Evolutionary conservation across 2,113 vertebrate genomes (phyloP), one percentile per base, ranked within the genome.

Genomic region (Trinectes maculatus): DNA sequence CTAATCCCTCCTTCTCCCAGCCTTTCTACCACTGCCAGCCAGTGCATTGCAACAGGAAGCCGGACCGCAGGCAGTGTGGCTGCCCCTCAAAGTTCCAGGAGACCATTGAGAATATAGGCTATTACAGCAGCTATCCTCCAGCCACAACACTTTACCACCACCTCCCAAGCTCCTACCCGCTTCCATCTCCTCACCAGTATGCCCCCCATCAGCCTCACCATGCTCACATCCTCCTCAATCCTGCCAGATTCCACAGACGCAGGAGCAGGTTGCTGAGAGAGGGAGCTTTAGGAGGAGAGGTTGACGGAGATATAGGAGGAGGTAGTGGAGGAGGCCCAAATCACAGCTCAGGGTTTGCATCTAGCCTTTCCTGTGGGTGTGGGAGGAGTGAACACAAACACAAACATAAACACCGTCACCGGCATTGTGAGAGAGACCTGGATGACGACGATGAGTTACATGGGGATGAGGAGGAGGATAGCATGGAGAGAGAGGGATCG

Each of bases 241-340:
- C 98, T 0, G 93, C 95, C 64, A 95, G 98, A 69, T 98, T 97
- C 34, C 96, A 97, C 85, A 95, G 97, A 90, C 95, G 96, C 78
- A 96, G 97, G 76, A 94, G 95, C 89, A 94, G 97, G 83, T 85
- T 96, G 13, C 78, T 96, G 19, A 93, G 95, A 58, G 96, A 95
- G 77, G 96, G 96, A 59, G 94, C 94, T 54, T 92, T 95, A 89
- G 86, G 93, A 76, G 94, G 0, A 92, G 88, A 86, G 9, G 71
- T 74, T 0, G 84, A 88, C 9, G 79, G 80, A 16, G 82, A 80
- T 12, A 15, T 79, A 4, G 84, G 51, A 92, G n/a, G 89, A 93
- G 53, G 94, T 84, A 49, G 70, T 11, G 21, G 93, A 93, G 94
- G 91, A 91, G 85, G 92, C 90, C 5, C 92, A 90, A 40, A 69